Conservation (phyloP, 2,888 invertebrate genomes). For the Stenoptilia bipunctidactyla region DNA sequence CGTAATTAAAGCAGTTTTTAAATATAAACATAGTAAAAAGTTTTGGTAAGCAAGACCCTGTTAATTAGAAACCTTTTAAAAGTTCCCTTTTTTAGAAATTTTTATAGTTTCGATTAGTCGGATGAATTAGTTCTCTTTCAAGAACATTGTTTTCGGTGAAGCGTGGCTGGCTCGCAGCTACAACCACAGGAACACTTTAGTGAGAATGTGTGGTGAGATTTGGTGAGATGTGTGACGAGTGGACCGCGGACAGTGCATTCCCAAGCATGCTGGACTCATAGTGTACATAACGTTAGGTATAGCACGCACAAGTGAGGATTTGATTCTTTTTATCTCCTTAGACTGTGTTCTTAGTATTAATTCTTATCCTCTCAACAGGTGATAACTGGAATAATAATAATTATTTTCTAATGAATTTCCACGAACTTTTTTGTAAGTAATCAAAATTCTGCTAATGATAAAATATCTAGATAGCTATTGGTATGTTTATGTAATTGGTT, state of each 20-base stretch:
- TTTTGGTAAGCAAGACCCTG: too few species aligned
- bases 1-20: too few species aligned
- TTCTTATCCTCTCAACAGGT: slow-evolving; percentile 2
- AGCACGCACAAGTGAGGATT: slow-evolving; percentile 56
- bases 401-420: too few species aligned
- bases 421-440: too few species aligned
- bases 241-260: slow-evolving; percentile 25
- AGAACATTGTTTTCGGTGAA: slow-evolving; percentile 37
- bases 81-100: background rate
- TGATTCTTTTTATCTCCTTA: slow-evolving; percentile 32
- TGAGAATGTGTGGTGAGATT: slow-evolving; percentile 11
- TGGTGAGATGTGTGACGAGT: slow-evolving; percentile 33
- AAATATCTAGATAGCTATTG: too few species aligned
- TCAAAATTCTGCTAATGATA: too few species aligned
- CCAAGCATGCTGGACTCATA: slow-evolving; percentile 32
- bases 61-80: too few species aligned
- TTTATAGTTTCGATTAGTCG: slow-evolving; percentile 7
- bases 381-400: slow-evolving; percentile 11
- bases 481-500: too few species aligned
- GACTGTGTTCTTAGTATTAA: background rate
- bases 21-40: too few species aligned
- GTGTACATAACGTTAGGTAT: slow-evolving; percentile 41
- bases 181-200: slow-evolving; percentile 5
- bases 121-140: slow-evolving; percentile 24
- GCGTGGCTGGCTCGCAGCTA: background rate